Evolutionary conservation across 2,797 vertebrate species (phyloP), one percentile per base, ranked within the genome.

Genomic region (Neopelma chrysocephalum): DNA sequence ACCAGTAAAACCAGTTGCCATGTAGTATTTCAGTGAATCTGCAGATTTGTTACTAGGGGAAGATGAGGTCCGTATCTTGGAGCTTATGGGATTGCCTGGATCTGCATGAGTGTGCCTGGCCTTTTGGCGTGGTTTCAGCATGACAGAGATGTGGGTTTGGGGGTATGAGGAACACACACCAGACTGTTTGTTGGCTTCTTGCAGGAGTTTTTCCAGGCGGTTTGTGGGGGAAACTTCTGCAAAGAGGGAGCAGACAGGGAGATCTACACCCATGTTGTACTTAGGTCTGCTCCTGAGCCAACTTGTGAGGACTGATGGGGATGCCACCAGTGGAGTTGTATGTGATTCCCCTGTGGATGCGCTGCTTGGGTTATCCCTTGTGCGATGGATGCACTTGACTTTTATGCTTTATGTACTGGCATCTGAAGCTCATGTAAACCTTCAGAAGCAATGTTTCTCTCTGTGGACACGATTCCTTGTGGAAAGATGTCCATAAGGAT

Each of bases 101-200:
- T 83, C 34, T 45, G 26, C 1, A 1, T 23, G 29, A 12, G 8
- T 42, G 3, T 14, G 47, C 38, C 47, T 90, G 79, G 32, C 1
- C 12, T 58, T 72, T 64, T 79, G 9, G 1, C 0, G 0, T 72
- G 43, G 19, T 61, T 84, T 89, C 42, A 38, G 19, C 1, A 0
- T 40, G 61, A 25, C 19, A 51, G 51, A 38, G 53, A 7, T 1
- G 8, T 43, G 8, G 38, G 6, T 57, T 50, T 32, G 21, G 38
- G 26, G 34, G 17, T 62, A 19, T 5, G 23, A 90, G 56, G 17
- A 40, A 6, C 26, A 18, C 6, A 10, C 6, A 50, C 2, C 0
- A 0, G 26, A 26, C 16, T 73, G 20, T 38, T 60, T 36, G 17
- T 65, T 11, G 45, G 20, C 29, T 92, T 47, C 64, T 80, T 62